Percentiles rank a stretch among this genome's conserved stretches.
Evolutionary conservation across 2,113 vertebrate species (phyloP).

Genomic region (Misgurnus anguillicaudatus): DNA sequence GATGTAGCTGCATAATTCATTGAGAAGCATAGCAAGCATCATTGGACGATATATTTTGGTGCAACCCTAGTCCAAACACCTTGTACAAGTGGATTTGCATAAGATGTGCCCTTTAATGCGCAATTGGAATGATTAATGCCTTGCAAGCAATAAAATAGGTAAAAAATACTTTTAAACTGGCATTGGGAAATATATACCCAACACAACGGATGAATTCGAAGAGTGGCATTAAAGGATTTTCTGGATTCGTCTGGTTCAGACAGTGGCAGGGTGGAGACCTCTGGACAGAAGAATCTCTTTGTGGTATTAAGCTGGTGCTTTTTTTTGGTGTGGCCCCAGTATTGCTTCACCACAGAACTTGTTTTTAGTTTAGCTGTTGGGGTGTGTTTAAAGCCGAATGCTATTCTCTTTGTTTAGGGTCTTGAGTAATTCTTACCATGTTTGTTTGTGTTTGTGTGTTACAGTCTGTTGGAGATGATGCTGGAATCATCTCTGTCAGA

Average conservation of each 20-base stretch:
- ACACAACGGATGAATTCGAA: background rate
- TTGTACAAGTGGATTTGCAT: too few relatives aligned
- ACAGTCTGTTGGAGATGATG: slow-evolving; percentile 97
- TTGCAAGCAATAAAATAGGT: too few relatives aligned
- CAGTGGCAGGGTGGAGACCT: slow-evolving; percentile 4
- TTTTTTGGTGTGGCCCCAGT: slow-evolving; percentile 2
- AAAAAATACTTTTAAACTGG: too few relatives aligned
- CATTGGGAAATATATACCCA: background rate
- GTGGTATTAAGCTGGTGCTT: background rate
- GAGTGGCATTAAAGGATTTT: background rate
- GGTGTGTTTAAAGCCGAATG: background rate
- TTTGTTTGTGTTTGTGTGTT: slow-evolving; percentile 40
- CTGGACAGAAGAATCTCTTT: background rate
- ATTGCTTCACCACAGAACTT: slow-evolving; percentile 19
- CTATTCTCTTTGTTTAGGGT: background rate
- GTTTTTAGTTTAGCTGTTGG: slow-evolving; percentile 1
- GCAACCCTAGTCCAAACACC: too few relatives aligned
- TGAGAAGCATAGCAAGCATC: too few relatives aligned
- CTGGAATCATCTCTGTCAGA: slow-evolving; percentile 92
- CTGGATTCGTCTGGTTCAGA: too few relatives aligned
- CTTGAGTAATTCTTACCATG: background rate
- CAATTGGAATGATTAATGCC: too few relatives aligned
- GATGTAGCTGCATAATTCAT: too few relatives aligned
- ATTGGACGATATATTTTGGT: too few relatives aligned
- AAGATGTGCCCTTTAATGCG: too few relatives aligned